These are phyloP conservation scores for Limenitis camilla DNA, from an alignment of 2,888 invertebrate species.

Conservation along the genomic window DNA sequence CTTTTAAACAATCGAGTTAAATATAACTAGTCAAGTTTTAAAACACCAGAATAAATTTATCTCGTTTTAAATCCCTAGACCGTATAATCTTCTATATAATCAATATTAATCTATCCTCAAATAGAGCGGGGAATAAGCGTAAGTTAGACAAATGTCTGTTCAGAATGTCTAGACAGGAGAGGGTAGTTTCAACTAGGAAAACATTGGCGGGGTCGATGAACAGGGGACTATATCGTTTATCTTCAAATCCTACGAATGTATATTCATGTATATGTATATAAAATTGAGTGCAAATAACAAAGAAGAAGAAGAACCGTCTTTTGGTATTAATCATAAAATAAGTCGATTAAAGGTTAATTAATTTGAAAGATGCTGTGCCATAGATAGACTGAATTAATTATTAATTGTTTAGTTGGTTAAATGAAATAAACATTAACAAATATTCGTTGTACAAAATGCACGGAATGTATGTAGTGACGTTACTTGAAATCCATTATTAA, in stretches of 20 bases:
- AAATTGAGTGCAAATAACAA: slow-evolving; percentile 7
- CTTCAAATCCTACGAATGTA: background rate
- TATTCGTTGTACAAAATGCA: no score
- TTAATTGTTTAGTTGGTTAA: no score
- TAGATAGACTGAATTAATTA: no score
- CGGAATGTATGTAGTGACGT: no score
- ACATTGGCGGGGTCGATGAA: slow-evolving; percentile 9
- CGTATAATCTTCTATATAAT: background rate
- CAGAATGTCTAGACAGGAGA: slow-evolving; percentile 24
- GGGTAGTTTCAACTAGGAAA: slow-evolving; percentile 14
- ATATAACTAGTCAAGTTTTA: no score
- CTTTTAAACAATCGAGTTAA: no score
- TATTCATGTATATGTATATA: background rate
- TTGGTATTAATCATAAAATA: no score
- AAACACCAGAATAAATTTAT: background rate
- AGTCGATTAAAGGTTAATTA: no score
- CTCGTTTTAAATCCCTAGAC: background rate
- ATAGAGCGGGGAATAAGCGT: slow-evolving; percentile 8
- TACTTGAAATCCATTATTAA: no score
- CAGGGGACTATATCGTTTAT: background rate
- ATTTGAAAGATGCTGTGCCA: no score
- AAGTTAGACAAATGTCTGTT: slow-evolving; percentile 28
- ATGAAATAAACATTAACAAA: no score
- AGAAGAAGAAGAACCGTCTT: no score
- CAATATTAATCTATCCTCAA: slow-evolving; percentile 17